Base-by-base conservation (phyloP, 2,797 vertebrate genomes). In the Lutjanus campechanus region DNA sequence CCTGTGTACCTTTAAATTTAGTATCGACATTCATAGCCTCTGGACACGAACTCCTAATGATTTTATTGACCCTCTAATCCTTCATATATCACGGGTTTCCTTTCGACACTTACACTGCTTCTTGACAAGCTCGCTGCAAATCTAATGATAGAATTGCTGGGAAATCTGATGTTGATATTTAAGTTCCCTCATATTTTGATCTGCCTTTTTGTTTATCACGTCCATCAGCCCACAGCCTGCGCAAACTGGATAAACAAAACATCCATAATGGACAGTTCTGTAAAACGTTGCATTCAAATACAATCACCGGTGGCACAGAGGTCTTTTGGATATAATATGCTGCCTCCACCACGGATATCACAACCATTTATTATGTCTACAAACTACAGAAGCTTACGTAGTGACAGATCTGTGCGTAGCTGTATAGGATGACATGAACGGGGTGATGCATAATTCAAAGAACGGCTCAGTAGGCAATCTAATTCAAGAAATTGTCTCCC, bases 371-470 rank as follows among this genome's bases (percentile, higher is more conserved):
- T 76, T 75, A 68, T 65, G 63, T 53, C 43, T 73, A 60, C 40
- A 69, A 70, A 56, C 17, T 50, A 20, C 15, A 49, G 11, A 81
- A 80, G 69, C 29, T 53, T 82, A 68, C 53, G 46, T 17, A 64
- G 64, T 82, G 77, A 55, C 81, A 67, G 49, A 59, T 66, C 29
- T 56, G 46, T 60, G 53, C 47, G 44, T 19, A 55, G 77, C 61
- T 64, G 43, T 63, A 60, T 10, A 44, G 55, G 41, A 53, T 44
- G 41, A 46, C 69, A 70, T 65, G 40, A 59, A 69, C 65, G 25
- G 62, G 46, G 8, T 80, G 55, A 89, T 87, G 82, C 76, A 88
- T 86, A 81, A 85, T 88, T 90, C 80, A 90, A 68, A 78, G 72
- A 68, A 59, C 56, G 65, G 61, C 70, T 81, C 74, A 55, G 81